Evolutionary conservation across 37 sponge, comb jelly and placozoan species (phyloP).

Genomic region (Beroe forskalii): DNA sequence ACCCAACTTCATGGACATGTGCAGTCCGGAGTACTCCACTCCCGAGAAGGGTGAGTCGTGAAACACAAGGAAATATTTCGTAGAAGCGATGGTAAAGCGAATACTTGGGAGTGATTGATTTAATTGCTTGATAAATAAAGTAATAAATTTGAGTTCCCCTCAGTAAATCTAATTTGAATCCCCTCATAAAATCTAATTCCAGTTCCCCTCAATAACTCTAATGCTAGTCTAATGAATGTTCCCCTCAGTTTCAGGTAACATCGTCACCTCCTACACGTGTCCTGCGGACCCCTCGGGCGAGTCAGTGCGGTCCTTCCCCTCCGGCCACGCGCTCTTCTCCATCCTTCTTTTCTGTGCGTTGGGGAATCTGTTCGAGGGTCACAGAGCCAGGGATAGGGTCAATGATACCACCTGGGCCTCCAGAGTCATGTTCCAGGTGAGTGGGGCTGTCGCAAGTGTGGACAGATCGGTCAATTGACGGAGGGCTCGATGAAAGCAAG

Average conservation of each 20-base stretch:
- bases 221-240: too few species aligned
- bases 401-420: not conserved
- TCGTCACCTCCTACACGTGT: slow-evolving; percentile 28
- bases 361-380: not conserved
- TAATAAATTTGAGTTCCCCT: too few species aligned
- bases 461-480: too few species aligned
- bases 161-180: too few species aligned
- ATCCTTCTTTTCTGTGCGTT: slow-evolving; percentile 4
- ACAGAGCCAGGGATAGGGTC: not conserved
- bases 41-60: not conserved
- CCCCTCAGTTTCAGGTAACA: not conserved
- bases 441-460: too few species aligned
- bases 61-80: not conserved
- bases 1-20: slow-evolving; percentile 2
- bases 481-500: too few species aligned
- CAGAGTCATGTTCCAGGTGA: not conserved
- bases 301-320: slow-evolving; percentile 11
- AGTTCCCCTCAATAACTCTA: too few species aligned
- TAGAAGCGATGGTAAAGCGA: too few species aligned
- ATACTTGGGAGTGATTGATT: too few species aligned
- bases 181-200: too few species aligned
- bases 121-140: too few species aligned
- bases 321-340: not conserved
- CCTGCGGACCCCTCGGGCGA: not conserved
- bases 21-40: not conserved